Conservation (phyloP, 2,113 vertebrate genomes). For the Mus spicilegus region DNA sequence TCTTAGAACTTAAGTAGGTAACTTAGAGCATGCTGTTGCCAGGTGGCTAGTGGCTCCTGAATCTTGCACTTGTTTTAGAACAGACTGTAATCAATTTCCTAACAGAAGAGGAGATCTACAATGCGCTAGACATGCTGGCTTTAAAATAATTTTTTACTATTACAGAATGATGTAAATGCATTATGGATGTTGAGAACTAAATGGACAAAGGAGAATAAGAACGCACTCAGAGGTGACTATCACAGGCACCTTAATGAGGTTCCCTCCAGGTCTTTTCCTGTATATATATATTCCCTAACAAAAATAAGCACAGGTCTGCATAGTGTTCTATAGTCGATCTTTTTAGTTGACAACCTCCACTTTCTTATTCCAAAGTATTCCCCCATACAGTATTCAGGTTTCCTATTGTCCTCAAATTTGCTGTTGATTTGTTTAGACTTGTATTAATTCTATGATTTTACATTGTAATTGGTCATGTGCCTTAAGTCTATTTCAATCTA, state of each 20-base stretch:
- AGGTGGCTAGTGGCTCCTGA: background rate
- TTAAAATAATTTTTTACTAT: constrained; percentile 53
- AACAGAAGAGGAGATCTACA: background rate
- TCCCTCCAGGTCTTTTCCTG: constrained; percentile 31
- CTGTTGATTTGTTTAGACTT: background rate
- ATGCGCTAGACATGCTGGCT: constrained; percentile 27
- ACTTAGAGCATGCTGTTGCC: background rate
- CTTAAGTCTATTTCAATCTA: background rate
- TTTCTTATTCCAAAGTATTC: constrained; percentile 40
- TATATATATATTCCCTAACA: background rate
- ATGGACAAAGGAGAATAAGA: constrained; percentile 28
- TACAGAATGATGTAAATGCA: background rate
- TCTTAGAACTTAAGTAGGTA: background rate
- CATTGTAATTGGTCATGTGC: background rate
- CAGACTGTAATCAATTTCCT: constrained; percentile 30
- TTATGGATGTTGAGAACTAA: background rate
- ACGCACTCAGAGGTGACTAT: background rate
- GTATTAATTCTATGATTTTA: constrained; percentile 6
- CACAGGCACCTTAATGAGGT: background rate
- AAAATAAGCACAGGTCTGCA: constrained; percentile 8
- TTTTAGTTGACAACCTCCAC: constrained; percentile 17
- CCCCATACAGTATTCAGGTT: background rate
- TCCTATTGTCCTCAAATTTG: background rate
- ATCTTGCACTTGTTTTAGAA: constrained; percentile 2
- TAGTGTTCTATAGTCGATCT: background rate